Base-by-base conservation (phyloP, 2,113 vertebrate species). In the Ciconia boyciana region DNA sequence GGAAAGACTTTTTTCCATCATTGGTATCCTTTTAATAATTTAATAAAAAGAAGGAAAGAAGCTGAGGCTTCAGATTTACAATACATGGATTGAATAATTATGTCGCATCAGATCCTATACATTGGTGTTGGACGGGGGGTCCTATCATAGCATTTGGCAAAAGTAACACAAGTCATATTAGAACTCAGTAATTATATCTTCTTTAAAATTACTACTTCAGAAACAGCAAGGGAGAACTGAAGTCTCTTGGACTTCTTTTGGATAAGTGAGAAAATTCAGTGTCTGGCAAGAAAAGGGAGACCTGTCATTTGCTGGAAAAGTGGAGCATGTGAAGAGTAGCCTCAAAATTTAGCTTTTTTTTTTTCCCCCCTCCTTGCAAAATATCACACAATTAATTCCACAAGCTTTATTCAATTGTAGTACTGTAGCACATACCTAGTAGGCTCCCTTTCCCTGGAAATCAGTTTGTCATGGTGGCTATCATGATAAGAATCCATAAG, bases 341-440 rank as follows among this genome's bases (percentile, higher is more conserved):
- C n/a, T 87, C 46, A 60, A 87, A 71, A 72, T 44, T 51, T 21
- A 62, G 29, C 13, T 6, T 25, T 31, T 17, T 41, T 55, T 57
- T 32, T 39, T 48, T 10, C 16, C 3, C 17, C 3, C 17, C 10
- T 34, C 6, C 20, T n/a, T 41, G 21, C 4, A 44, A 92, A 81
- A 31, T 49, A 46, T 29, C 43, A 64, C 69, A 82, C 32, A 91
- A 96, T 54, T 93, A 89, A 95, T 88, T 57, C 64, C 65, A 87
- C 31, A 61, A 95, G 44, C n/a, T 83, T 91, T 77, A 25, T 62
- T 93, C 97, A 94, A 94, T 55, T 96, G 43, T 71, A 74, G 68
- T 83, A 92, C 60, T 91, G 39, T 77, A 81, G 41, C 51, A 78
- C 9, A 54, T 82, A 80, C 41, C 57, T 77, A 76, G 65, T 55